These are phyloP conservation scores for Planococcus citri DNA, from an alignment of 1,140 invertebrate genomes.

Conservation along the genomic window DNA sequence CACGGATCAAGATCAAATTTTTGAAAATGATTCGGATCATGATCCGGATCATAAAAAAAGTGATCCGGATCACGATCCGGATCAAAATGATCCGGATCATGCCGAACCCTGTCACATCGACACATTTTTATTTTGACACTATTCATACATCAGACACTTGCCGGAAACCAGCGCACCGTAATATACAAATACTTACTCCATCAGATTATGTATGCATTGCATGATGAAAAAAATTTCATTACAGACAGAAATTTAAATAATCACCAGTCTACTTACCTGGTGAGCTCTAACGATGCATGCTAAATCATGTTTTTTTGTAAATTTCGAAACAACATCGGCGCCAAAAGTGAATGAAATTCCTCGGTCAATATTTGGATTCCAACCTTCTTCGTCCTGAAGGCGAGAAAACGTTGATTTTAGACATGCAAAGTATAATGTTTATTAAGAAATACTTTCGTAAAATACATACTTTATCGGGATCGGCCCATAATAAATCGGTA, in stretches of 20 bases:
- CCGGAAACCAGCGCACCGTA: too few relatives aligned
- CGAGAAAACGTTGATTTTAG: background rate
- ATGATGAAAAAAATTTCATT: too few relatives aligned
- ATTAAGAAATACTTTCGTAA: background rate
- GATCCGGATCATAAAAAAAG: too few relatives aligned
- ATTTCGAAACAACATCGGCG: slow-evolving; percentile 55
- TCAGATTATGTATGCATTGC: too few relatives aligned
- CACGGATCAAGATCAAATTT: too few relatives aligned
- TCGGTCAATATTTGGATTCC: slow-evolving; percentile 54
- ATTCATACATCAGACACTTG: too few relatives aligned
- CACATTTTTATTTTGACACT: too few relatives aligned
- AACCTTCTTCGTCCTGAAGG: slow-evolving; percentile 46
- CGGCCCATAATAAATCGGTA: slow-evolving; percentile 71
- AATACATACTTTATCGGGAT: slow-evolving; percentile 45
- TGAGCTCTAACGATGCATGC: slow-evolving; percentile 69
- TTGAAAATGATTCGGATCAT: too few relatives aligned
- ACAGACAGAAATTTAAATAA: background rate
- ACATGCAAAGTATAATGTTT: too few relatives aligned
- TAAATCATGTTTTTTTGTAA: slow-evolving; percentile 60
- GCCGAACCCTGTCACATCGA: too few relatives aligned
- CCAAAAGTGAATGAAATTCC: slow-evolving; percentile 63
- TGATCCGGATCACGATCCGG: too few relatives aligned
- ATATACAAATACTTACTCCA: background rate
- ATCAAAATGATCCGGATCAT: too few relatives aligned
- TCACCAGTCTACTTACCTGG: slow-evolving; percentile 36